These are phyloP conservation scores for Andricus curvator DNA, from an alignment of 2,888 invertebrate species.

Conservation along the genomic window DNA sequence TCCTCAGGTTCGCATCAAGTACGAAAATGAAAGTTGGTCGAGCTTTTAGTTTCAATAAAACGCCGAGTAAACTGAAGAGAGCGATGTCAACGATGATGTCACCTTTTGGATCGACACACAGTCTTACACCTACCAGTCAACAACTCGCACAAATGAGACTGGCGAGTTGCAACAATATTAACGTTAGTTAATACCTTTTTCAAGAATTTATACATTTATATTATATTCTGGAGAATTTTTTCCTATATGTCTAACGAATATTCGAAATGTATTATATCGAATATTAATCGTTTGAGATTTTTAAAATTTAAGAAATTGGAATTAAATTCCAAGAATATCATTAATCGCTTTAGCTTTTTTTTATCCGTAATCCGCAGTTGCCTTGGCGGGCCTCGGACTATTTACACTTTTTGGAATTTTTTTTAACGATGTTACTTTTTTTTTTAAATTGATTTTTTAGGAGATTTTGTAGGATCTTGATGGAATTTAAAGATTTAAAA, in stretches of 20 bases:
- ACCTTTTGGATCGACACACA: constrained; percentile 92
- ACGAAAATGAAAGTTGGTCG: constrained; percentile 94
- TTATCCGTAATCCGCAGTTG: background rate
- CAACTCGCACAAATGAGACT: constrained; percentile 92
- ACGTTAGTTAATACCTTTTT: constrained; percentile 81
- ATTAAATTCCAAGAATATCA: background rate
- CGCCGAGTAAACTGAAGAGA: constrained; percentile 94
- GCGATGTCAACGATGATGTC: constrained; percentile 97
- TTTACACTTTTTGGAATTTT: too few species aligned
- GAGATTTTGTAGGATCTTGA: too few species aligned
- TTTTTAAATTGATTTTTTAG: too few species aligned
- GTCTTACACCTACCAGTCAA: constrained; percentile 87
- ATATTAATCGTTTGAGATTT: background rate
- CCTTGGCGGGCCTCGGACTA: too few species aligned
- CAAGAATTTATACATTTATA: background rate
- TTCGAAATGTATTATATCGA: background rate
- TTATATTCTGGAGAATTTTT: background rate
- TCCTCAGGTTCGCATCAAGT: constrained; percentile 85
- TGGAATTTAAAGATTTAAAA: too few species aligned
- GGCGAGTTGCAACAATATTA: constrained; percentile 92
- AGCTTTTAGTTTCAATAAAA: constrained; percentile 97
- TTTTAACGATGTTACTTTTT: too few species aligned
- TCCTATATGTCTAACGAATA: background rate
- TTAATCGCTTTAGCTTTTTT: background rate
- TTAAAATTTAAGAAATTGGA: background rate